These are phyloP conservation scores for Diabrotica virgifera DNA, from an alignment of 1,140 invertebrate species.

Conservation along the genomic window DNA sequence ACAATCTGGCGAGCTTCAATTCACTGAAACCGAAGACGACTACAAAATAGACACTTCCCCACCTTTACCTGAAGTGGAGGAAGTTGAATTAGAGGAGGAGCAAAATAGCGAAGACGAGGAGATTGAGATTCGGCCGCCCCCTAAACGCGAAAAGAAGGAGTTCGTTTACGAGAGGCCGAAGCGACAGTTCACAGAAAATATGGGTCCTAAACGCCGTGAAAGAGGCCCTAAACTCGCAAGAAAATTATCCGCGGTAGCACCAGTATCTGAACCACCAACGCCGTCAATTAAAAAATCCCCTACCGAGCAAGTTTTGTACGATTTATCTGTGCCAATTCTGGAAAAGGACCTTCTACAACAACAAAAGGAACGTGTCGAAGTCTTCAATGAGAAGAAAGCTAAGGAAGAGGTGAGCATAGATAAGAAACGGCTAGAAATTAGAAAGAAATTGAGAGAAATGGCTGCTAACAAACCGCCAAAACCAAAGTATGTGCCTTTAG, in stretches of 20 bases:
- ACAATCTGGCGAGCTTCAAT: slow-evolving; percentile 52
- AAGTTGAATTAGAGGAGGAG: slow-evolving; percentile 35
- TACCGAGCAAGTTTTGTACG: slow-evolving; percentile 30
- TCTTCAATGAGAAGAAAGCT: slow-evolving; percentile 41
- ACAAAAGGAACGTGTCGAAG: slow-evolving; percentile 42
- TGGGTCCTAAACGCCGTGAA: slow-evolving; percentile 41
- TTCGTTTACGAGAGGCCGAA: slow-evolving; percentile 44
- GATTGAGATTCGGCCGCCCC: slow-evolving; percentile 35
- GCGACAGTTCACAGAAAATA: slow-evolving; percentile 35
- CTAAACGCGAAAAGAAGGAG: slow-evolving; percentile 38
- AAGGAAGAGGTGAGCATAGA: slow-evolving; percentile 40
- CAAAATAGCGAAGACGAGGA: slow-evolving; percentile 39
- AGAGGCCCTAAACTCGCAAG: slow-evolving; percentile 25
- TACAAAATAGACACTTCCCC: slow-evolving; percentile 24
- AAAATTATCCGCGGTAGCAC: slow-evolving; percentile 5
- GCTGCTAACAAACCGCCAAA: slow-evolving; percentile 28
- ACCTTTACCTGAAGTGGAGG: slow-evolving; percentile 30
- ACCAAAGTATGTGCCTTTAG: slow-evolving; percentile 40
- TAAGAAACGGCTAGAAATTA: slow-evolving; percentile 40
- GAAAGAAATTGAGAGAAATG: slow-evolving; percentile 36
- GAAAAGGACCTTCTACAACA: slow-evolving; percentile 42
- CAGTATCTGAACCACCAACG: slow-evolving; percentile 2
- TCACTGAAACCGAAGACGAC: slow-evolving; percentile 44
- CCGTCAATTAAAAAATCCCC: slow-evolving; percentile 8
- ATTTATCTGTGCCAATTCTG: slow-evolving; percentile 38